A percentile compares a stretch with the other conserved stretches of the same genome.
These are phyloP conservation scores for Procambarus virginalis DNA, from an alignment of 1,140 invertebrate genomes.

Conservation along the genomic window DNA sequence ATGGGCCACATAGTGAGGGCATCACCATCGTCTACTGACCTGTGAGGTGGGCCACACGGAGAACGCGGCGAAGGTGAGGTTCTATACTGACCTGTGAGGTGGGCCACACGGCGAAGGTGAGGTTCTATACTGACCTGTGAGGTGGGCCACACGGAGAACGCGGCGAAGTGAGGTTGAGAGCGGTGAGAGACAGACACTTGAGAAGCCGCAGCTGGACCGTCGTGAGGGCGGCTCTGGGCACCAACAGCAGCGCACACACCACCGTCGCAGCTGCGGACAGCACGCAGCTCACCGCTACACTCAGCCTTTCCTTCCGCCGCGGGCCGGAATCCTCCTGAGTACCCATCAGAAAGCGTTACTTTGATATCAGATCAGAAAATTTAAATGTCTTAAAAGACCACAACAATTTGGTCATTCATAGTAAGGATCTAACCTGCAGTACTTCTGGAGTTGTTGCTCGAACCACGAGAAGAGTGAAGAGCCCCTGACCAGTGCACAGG, in stretches of 20 bases:
- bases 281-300: constrained; percentile 7
- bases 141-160: not conserved
- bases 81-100: too few species aligned
- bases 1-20: too few species aligned
- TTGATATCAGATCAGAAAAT: too few species aligned
- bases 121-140: not conserved
- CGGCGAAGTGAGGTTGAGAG: constrained; percentile 22
- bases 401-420: too few species aligned
- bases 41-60: too few species aligned
- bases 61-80: too few species aligned
- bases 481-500: not conserved
- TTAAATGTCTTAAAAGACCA: too few species aligned
- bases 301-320: not conserved
- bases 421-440: not conserved
- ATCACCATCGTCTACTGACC: too few species aligned
- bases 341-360: too few species aligned
- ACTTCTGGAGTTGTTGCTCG: not conserved
- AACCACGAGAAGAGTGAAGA: constrained; percentile 24
- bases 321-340: too few species aligned
- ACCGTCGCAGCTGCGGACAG: not conserved
- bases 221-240: constrained; percentile 21
- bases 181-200: constrained; percentile 24
- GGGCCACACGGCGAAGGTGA: too few species aligned
- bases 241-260: constrained; percentile 17
- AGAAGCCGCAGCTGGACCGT: constrained; percentile 25